A percentile compares a stretch with the other conserved stretches of the same genome.
Conservation (phyloP, 1,140 invertebrate species). For the Teleogryllus occipitalis region DNA sequence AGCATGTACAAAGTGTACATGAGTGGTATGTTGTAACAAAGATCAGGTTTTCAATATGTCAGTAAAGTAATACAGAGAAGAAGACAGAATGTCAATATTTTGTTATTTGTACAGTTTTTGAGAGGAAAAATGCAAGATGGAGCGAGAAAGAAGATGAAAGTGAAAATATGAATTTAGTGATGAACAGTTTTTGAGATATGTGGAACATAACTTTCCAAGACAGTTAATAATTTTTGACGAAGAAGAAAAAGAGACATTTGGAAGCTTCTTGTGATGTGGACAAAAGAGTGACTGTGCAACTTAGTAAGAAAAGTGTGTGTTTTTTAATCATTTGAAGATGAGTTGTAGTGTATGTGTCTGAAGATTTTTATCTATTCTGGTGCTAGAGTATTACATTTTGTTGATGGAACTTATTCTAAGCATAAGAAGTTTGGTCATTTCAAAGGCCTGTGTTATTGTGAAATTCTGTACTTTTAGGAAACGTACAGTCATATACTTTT, state of each 20-base stretch:
- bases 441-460: background rate
- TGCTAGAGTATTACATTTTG: slow-evolving; percentile 1
- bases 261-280: background rate
- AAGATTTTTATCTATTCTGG: background rate
- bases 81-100: background rate
- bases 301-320: slow-evolving; percentile 1
- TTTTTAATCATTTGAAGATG: background rate
- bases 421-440: too few relatives aligned
- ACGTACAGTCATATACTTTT: background rate
- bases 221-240: background rate
- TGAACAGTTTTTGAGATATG: background rate
- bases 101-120: slow-evolving; percentile 1
- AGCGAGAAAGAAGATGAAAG: background rate
- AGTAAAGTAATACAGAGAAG: background rate
- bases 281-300: background rate
- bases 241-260: background rate
- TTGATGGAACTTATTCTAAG: background rate
- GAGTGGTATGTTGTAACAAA: background rate
- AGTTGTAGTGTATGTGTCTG: background rate
- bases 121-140: background rate
- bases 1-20: background rate
- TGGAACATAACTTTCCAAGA: background rate
- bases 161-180: background rate
- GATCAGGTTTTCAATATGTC: background rate
- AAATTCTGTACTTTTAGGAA: background rate